Conservation (phyloP, 2,113 vertebrate species). For the Tursiops truncatus region DNA sequence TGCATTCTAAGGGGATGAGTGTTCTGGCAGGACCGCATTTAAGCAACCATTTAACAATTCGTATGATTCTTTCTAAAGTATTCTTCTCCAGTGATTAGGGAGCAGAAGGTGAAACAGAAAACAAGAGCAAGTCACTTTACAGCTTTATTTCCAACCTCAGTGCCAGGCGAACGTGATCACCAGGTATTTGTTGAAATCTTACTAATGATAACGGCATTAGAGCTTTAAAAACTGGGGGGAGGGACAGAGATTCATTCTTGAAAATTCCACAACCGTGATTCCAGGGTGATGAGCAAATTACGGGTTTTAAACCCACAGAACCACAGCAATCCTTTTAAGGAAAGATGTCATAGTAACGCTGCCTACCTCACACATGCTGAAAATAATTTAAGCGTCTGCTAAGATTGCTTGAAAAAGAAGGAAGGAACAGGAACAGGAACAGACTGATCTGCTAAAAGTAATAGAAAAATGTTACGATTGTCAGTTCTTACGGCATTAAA, state of each 20-base stretch:
- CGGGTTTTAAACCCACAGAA: background rate
- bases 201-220: background rate
- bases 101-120: conserved; percentile 6
- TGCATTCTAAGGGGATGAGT: background rate
- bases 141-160: background rate
- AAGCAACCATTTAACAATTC: background rate
- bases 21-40: background rate
- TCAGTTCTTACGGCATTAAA: background rate
- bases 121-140: background rate
- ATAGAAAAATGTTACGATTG: background rate
- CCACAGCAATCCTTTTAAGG: background rate
- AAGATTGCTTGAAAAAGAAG: conserved; percentile 1
- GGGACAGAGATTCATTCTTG: background rate
- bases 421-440: background rate
- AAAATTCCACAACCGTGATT: background rate
- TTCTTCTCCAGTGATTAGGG: background rate
- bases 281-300: conserved; percentile 16
- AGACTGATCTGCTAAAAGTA: background rate
- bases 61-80: background rate
- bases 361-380: background rate
- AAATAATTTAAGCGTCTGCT: background rate
- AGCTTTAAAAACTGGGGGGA: background rate
- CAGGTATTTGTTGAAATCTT: background rate
- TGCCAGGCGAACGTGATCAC: background rate
- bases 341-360: background rate